Evolutionary conservation across 1,140 invertebrate genomes (phyloP), one percentile per base, ranked within the genome.

Genomic region (Temnothorax curvispinosus): DNA sequence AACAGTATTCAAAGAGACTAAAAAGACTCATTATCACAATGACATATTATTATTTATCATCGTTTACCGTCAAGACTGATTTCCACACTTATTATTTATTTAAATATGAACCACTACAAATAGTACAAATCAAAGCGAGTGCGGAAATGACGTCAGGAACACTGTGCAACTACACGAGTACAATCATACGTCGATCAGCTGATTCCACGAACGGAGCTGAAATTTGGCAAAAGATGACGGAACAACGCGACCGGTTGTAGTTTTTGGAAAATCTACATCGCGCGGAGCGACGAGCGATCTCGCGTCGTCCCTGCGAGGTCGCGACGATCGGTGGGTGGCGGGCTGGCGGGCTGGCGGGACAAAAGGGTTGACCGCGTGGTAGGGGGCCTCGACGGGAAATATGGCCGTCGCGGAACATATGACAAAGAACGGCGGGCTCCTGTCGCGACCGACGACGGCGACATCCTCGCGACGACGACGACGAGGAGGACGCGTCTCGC

Each of bases 321-420:
- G 15, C 35, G 27, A 8, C 15, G 21, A 13, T 60, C 8, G 13
- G 47, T 1, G 32, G 18, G 7, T 32, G 2, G 32, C 7, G 7
- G 47, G 32, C 6, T 5, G 32, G 0, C n/a, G n/a, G 32, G 11
- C 38, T 27, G 27, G 38, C 38, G 38, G 2, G 50, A 52, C 13
- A 32, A 21, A 8, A 38, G 15, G 58, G 11, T 6, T 2, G 27
- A 52, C 15, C 47, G 32, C 27, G n/a, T 41, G n/a, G 47, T 47
- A 58, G 85, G 86, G 86, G 87, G 72, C 15, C 56, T 1, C 41
- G 56, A 87, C 64, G 62, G 85, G 81, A 92, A 95, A 95, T 89
- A 95, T 95, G 94, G 94, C 94, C 88, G 92, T 90, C 82, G 64
- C 27, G 90, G 85, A 95, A 95, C 94, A 95, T 95, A 95, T 95